A percentile compares a stretch with the other conserved stretches of the same genome.
Conservation (phyloP, 2,113 vertebrate genomes). For the Bothrops jararaca region DNA sequence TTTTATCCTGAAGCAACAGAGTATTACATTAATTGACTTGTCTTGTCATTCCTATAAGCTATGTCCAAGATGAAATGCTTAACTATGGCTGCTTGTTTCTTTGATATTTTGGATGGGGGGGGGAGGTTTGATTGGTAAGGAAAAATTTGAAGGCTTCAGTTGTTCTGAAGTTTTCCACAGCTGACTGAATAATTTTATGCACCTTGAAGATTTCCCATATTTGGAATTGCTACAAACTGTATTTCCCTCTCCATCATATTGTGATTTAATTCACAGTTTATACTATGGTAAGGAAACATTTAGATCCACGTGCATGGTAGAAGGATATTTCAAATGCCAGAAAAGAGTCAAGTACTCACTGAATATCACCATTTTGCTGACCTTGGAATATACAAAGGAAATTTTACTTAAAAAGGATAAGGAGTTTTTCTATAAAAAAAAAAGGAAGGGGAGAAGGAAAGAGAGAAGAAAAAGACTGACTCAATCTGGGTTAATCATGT, state of each 20-base stretch:
- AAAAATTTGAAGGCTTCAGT: conserved; percentile 69
- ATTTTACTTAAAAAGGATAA: conserved; percentile 3
- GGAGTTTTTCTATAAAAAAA: background rate
- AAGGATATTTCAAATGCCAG: conserved; percentile 53
- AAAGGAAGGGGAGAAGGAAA: background rate
- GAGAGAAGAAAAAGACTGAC: background rate
- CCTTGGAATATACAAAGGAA: conserved; percentile 52
- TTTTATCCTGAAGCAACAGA: conserved; percentile 78
- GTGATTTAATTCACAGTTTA: conserved; percentile 73
- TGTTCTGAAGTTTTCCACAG: conserved; percentile 71
- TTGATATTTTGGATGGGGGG: conserved; percentile 50
- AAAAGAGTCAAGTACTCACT: conserved; percentile 50
- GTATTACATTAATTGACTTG: conserved; percentile 81
- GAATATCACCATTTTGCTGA: conserved; percentile 48
- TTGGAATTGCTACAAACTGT: conserved; percentile 67
- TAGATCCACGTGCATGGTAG: conserved; percentile 57
- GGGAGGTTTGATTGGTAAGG: conserved; percentile 57
- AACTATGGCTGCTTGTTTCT: conserved; percentile 67
- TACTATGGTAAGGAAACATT: conserved; percentile 65
- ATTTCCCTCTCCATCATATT: conserved; percentile 66
- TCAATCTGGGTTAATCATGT: background rate
- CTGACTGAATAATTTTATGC: conserved; percentile 72
- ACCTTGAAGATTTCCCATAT: conserved; percentile 68
- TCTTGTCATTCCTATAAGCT: conserved; percentile 82
- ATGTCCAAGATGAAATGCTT: conserved; percentile 73